Conservation (phyloP, 2,113 vertebrate genomes). For the Atherinomorus stipes region DNA sequence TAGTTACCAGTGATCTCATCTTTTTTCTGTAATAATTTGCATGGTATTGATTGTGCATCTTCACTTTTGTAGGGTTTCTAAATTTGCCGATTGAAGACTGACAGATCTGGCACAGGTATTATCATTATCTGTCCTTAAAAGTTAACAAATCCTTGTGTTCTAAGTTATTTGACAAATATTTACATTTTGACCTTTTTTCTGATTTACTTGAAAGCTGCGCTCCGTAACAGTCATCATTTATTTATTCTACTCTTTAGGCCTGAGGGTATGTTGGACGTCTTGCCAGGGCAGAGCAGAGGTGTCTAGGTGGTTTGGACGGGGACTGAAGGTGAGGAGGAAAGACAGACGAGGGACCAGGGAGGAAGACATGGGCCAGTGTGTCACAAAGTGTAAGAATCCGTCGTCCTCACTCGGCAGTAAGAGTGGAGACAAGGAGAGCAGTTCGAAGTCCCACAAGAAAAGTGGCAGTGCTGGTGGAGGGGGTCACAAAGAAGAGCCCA, state of each 20-base stretch:
- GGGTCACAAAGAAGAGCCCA: constrained; percentile 89
- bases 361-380: constrained; percentile 97
- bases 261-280: constrained; percentile 91
- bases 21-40: constrained; percentile 7
- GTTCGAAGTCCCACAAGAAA: constrained; percentile 92
- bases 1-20: constrained; percentile 10
- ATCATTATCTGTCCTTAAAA: not conserved
- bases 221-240: not conserved
- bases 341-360: constrained; percentile 66
- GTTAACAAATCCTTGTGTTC: not conserved
- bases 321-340: constrained; percentile 82
- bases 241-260: constrained; percentile 50
- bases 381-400: constrained; percentile 99
- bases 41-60: not conserved
- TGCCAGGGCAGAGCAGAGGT: constrained; percentile 82
- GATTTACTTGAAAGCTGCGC: not conserved
- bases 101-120: constrained; percentile 62
- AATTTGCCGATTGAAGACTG: constrained; percentile 32
- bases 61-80: constrained; percentile 43
- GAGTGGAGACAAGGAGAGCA: constrained; percentile 94
- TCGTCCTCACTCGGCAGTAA: constrained; percentile 98
- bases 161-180: not conserved
- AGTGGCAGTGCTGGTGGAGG: constrained; percentile 82
- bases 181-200: constrained; percentile 7
- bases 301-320: constrained; percentile 84